Conservation (phyloP, 2,888 invertebrate genomes). For the Synergus itoensis region DNA sequence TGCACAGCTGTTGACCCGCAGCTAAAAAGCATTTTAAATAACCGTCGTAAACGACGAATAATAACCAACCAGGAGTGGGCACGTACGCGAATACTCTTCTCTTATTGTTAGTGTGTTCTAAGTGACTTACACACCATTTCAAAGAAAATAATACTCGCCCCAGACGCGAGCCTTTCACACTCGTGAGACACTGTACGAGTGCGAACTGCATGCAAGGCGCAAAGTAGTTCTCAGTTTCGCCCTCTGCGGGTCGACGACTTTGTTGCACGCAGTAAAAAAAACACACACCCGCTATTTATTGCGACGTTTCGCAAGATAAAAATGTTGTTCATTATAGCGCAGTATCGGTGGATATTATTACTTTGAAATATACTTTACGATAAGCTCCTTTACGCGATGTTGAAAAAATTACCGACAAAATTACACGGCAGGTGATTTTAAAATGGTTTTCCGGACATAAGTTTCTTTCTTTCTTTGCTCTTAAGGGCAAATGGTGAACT, state of each 20-base stretch:
- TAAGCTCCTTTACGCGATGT: neutral
- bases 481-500: neutral
- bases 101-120: conserved; percentile 36
- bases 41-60: conserved; percentile 64
- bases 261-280: conserved; percentile 20
- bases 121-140: conserved; percentile 49
- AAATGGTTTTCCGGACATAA: neutral
- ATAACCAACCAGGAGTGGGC: conserved; percentile 61
- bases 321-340: neutral
- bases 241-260: conserved; percentile 37
- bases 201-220: conserved; percentile 2
- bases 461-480: neutral
- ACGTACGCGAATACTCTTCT: conserved; percentile 34
- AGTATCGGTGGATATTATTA: neutral
- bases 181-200: conserved; percentile 40
- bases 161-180: conserved; percentile 44
- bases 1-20: conserved; percentile 73
- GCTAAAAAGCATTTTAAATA: conserved; percentile 69
- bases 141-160: conserved; percentile 47
- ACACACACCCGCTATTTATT: conserved; percentile 17
- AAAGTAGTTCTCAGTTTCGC: conserved; percentile 23
- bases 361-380: conserved; percentile 4
- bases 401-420: neutral
- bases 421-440: neutral
- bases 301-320: conserved; percentile 11